Evolutionary conservation across 2,797 vertebrate species (phyloP).

Genomic region (Enteromius viviparus): DNA sequence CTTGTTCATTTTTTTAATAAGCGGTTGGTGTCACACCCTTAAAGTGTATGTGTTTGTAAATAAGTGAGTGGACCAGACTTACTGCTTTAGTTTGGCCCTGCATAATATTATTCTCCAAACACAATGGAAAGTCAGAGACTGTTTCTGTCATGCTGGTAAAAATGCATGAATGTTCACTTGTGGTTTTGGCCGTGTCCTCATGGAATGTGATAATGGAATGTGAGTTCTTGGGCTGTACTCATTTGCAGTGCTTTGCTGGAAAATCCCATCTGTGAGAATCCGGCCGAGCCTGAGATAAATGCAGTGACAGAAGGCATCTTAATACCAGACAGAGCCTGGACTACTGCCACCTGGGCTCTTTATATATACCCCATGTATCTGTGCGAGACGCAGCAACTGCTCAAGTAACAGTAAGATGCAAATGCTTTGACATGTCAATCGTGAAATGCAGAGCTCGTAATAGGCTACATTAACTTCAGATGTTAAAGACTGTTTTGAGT

Average conservation of each 20-base stretch:
- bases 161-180: conserved; percentile 21
- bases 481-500: conserved; percentile 20
- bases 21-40: neutral
- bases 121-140: neutral
- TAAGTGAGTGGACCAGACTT: neutral
- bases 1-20: neutral
- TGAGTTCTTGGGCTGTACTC: conserved; percentile 39
- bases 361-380: conserved; percentile 16
- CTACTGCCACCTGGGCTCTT: conserved; percentile 41
- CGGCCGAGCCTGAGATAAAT: conserved; percentile 47
- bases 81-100: neutral
- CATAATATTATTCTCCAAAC: neutral
- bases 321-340: conserved; percentile 56
- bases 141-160: neutral
- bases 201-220: conserved; percentile 59
- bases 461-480: conserved; percentile 11
- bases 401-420: conserved; percentile 32
- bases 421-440: neutral
- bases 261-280: conserved; percentile 53
- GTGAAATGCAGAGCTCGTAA: conserved; percentile 16
- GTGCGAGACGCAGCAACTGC: conserved; percentile 5
- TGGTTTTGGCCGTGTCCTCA: conserved; percentile 46
- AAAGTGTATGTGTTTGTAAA: neutral
- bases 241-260: conserved; percentile 49
- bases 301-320: conserved; percentile 53